Percentiles rank a stretch among this genome's conserved stretches.
Conservation (phyloP, 2,888 invertebrate genomes). For the Microplitis deprimator region DNA sequence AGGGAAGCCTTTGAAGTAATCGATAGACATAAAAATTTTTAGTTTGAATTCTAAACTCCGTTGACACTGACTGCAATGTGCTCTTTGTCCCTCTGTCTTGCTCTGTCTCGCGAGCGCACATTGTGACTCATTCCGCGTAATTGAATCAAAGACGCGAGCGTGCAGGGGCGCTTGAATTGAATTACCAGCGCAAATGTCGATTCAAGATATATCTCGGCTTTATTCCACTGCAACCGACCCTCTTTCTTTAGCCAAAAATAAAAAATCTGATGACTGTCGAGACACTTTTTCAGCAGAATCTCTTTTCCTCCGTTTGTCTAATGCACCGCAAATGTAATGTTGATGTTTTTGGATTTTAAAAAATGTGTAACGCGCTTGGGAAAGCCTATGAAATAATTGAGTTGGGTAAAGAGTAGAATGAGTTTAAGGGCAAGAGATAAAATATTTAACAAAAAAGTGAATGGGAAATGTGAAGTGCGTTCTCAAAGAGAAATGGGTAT, state of each 20-base stretch:
- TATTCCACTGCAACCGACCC: constrained; percentile 25
- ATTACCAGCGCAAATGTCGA: constrained; percentile 69
- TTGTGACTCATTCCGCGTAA: constrained; percentile 64
- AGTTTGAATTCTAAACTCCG: background rate
- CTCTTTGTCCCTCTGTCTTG: constrained; percentile 12
- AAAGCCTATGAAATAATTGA: background rate
- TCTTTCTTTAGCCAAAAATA: constrained; percentile 27
- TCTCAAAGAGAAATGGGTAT: constrained; percentile 3
- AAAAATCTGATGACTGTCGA: constrained; percentile 12
- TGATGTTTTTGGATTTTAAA: too few species aligned
- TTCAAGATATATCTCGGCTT: constrained; percentile 61
- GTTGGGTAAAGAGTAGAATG: constrained; percentile 3
- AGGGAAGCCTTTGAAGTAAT: background rate
- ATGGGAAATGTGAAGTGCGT: background rate
- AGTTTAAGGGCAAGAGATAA: background rate
- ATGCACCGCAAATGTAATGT: too few species aligned
- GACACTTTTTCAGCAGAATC: constrained; percentile 19
- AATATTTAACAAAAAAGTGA: background rate
- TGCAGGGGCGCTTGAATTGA: constrained; percentile 63
- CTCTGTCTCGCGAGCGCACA: constrained; percentile 30
- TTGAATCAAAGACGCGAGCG: constrained; percentile 67
- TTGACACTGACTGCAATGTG: background rate
- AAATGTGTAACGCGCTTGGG: background rate
- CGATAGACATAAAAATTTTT: background rate
- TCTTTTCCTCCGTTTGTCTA: constrained; percentile 1